Percentiles rank a stretch among this genome's conserved stretches.
phyloP scores from a whole-genome alignment of 2,888 invertebrate species.

The Nephrotoma flavescens region DNA sequence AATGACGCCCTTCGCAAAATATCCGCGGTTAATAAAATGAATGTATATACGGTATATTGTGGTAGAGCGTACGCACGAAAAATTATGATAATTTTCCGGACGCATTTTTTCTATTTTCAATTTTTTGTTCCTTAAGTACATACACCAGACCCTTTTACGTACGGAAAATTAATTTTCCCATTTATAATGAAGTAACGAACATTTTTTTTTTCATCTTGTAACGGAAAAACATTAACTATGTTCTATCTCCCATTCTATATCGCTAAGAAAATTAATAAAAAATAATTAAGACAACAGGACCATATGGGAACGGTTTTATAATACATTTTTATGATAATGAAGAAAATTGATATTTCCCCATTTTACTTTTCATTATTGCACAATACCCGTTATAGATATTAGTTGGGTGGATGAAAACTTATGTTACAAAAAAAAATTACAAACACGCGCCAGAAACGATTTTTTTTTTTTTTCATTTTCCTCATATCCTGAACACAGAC shows the following conservation, averaged over 20 bases:
- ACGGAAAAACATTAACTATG: not conserved
- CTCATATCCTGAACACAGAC: not conserved
- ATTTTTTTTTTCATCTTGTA: not conserved
- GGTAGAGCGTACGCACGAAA: not conserved
- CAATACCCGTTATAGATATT: not conserved
- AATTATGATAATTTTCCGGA: not conserved
- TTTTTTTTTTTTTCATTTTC: not conserved
- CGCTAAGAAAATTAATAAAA: not conserved
- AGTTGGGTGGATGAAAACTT: not conserved
- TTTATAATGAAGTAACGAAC: not conserved
- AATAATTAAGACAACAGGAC: not conserved
- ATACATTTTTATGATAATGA: not conserved
- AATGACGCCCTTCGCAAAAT: not conserved
- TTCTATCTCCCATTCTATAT: not conserved
- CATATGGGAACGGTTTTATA: not conserved
- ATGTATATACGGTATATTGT: not conserved
- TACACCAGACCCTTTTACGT: not conserved
- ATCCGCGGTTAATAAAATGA: not conserved
- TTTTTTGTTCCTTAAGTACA: not conserved
- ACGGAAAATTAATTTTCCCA: not conserved
- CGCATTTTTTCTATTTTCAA: not conserved
- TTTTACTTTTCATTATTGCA: not conserved
- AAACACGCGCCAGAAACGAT: not conserved
- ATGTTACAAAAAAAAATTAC: not conserved
- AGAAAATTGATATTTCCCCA: not conserved